Evolutionary conservation across 2,797 vertebrate species (phyloP), one percentile per base, ranked within the genome.

Genomic region (Clamator glandarius): DNA sequence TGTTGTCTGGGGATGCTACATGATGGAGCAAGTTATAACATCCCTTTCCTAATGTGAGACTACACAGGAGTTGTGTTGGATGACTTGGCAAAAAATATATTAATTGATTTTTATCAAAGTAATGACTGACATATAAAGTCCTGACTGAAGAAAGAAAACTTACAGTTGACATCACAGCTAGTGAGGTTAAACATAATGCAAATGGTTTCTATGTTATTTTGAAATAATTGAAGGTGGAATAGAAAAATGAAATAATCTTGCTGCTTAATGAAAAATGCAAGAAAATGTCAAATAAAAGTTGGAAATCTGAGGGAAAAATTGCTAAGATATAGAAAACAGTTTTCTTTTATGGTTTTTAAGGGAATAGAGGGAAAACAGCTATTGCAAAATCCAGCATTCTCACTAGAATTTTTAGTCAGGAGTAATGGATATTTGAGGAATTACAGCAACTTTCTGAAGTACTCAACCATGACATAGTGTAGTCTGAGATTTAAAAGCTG

Each of bases 281-380:
- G 14, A 89, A 73, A 79, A 68, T 75, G n/a, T 29, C 35, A 68
- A 94, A 61, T 57, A 81, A 57, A 69, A 64, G 31, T 80, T 72
- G 50, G 63, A 84, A 92, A 89, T 78, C 25, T 61, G 26, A 96
- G 75, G 69, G 70, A 41, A 96, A 89, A 89, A 39, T 76, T 35
- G 79, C 50, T 75, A 54, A 35, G 76, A 70, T 41, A 58, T 86
- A 91, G 95, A 70, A 24, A 62, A 46, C 57, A 33, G 8, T 24
- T 90, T 89, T 83, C 20, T 89, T 48, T 82, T 66, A 17, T 2
- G 25, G 26, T 82, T 87, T 88, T 87, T 51, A 91, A 82, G 57
- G 62, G 67, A 79, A 41, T 91, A 50, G 46, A 91, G 48, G 64
- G 73, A 94, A 95, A 94, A 80, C 63, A 94, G 69, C 81, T 96